A percentile compares a stretch with the other conserved stretches of the same genome.
These are phyloP conservation scores for Carcharodon carcharias DNA, from an alignment of 2,797 vertebrate genomes.

Conservation along the genomic window DNA sequence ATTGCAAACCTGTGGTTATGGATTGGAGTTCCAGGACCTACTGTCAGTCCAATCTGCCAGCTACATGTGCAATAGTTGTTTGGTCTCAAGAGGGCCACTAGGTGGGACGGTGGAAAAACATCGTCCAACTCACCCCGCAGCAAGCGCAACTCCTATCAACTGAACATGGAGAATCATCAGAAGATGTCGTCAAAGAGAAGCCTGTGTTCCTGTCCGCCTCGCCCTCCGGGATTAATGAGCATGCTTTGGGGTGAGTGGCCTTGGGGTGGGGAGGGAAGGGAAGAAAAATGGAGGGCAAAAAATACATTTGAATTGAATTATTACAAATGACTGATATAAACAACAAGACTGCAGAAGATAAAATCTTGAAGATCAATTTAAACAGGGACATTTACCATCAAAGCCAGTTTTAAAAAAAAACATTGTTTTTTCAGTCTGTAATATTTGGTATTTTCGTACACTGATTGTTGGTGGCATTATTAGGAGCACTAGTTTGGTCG, in stretches of 20 bases:
- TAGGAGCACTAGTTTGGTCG: background rate
- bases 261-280: conserved; percentile 12
- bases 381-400: background rate
- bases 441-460: background rate
- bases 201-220: conserved; percentile 11
- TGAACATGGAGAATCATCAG: conserved; percentile 34
- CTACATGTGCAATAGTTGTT: background rate
- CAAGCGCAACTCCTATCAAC: conserved; percentile 37
- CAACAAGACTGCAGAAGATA: conserved; percentile 28
- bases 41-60: background rate
- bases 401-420: background rate
- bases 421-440: background rate
- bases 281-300: conserved; percentile 33
- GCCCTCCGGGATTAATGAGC: conserved; percentile 27
- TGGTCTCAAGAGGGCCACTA: conserved; percentile 25
- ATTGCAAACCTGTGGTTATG: background rate
- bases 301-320: conserved; percentile 35
- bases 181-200: conserved; percentile 26
- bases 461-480: background rate
- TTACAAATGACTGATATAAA: conserved; percentile 21
- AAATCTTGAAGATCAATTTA: conserved; percentile 24
- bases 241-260: conserved; percentile 33
- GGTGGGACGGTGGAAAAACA: conserved; percentile 35
- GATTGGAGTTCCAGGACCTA: conserved; percentile 10
- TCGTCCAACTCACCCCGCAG: conserved; percentile 37